phyloP scores from a whole-genome alignment of 2,113 vertebrate species.

The Emydura subglobosa region DNA sequence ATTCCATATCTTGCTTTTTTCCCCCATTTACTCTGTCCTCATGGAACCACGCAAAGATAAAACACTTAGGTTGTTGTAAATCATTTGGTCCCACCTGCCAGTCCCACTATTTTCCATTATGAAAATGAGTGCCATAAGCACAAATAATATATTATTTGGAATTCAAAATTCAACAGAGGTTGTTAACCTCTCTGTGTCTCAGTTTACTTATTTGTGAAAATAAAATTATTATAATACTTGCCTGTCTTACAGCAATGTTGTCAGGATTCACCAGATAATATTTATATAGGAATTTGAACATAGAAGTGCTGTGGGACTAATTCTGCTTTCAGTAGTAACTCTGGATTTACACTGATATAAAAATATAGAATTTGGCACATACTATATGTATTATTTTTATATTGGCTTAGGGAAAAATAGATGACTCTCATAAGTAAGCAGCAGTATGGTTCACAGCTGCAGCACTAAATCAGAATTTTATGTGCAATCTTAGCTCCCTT shows the following conservation, averaged over 20 bases:
- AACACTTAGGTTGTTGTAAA: neutral
- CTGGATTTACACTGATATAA: neutral
- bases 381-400: neutral
- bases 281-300: rapidly evolving
- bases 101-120: neutral
- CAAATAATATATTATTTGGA: neutral
- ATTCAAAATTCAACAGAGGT: neutral
- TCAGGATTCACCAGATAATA: neutral
- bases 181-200: neutral
- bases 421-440: neutral
- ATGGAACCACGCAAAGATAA: neutral
- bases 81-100: neutral
- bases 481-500: neutral
- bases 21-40: neutral
- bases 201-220: neutral
- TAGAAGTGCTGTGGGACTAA: rapidly evolving
- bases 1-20: rapidly evolving
- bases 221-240: neutral
- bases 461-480: neutral
- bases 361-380: neutral
- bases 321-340: neutral
- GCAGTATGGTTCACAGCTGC: neutral
- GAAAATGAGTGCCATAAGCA: neutral
- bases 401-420: neutral
- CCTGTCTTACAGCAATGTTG: neutral